A percentile compares a stretch with the other conserved stretches of the same genome.
Conservation (phyloP, 2,113 vertebrate species). For the Lepus timidus region DNA sequence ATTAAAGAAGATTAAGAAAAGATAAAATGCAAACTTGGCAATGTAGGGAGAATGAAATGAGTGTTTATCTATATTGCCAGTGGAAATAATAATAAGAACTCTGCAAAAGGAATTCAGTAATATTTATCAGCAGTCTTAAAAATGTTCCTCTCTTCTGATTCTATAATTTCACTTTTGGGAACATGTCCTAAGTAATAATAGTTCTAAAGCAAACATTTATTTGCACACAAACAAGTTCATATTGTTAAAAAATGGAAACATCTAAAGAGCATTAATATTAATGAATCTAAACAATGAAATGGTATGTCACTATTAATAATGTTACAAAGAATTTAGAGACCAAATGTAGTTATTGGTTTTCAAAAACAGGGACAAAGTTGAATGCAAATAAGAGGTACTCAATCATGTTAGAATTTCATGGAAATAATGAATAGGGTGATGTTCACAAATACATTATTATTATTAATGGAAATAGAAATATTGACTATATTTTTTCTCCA, state of each 20-base stretch:
- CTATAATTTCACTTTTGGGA: neutral
- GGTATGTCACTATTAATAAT: neutral
- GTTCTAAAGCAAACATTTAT: slow-evolving; percentile 26
- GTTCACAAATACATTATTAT: slow-evolving; percentile 3
- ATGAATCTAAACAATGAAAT: slow-evolving; percentile 12
- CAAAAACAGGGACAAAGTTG: neutral
- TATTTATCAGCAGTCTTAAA: slow-evolving; percentile 3
- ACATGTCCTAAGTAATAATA: neutral
- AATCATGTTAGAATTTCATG: slow-evolving; percentile 11
- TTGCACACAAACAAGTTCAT: neutral
- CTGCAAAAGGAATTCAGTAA: neutral
- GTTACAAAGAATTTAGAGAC: neutral
- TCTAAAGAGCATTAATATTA: neutral
- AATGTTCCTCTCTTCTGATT: neutral
- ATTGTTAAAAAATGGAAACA: neutral
- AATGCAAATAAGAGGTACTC: neutral
- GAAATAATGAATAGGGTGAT: neutral
- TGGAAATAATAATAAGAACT: slow-evolving; percentile 49
- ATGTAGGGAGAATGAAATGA: neutral
- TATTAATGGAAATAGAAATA: slow-evolving; percentile 9
- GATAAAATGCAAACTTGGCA: neutral
- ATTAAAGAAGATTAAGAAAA: slow-evolving; percentile 25
- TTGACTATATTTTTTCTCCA: neutral
- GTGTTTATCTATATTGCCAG: neutral
- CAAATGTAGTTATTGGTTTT: neutral